These are phyloP conservation scores for Oscheius sp. DNA, from an alignment of 2,888 invertebrate genomes.

Conservation along the genomic window DNA sequence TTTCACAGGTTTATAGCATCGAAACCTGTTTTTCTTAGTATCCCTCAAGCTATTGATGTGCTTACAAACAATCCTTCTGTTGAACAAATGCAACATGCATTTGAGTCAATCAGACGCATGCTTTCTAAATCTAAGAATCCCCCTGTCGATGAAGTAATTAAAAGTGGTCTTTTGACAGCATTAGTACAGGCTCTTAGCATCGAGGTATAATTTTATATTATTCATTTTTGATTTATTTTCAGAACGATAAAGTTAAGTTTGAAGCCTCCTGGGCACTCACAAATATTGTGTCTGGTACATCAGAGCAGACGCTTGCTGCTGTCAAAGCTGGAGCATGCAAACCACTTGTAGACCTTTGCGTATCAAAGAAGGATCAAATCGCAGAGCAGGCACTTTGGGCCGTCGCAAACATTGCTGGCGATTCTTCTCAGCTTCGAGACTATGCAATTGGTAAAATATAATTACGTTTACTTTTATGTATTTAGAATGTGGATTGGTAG, in stretches of 20 bases:
- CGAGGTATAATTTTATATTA: constrained; percentile 35
- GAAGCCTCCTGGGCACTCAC: constrained; percentile 97
- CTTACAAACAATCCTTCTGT: constrained; percentile 53
- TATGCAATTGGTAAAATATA: constrained; percentile 83
- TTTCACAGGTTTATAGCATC: background rate
- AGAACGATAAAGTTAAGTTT: constrained; percentile 77
- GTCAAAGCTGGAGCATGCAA: constrained; percentile 82
- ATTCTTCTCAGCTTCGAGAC: constrained; percentile 79
- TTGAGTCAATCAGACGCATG: constrained; percentile 78
- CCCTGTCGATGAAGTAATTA: constrained; percentile 86
- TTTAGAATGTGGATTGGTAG: constrained; percentile 87
- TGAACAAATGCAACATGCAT: constrained; percentile 57
- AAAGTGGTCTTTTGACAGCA: constrained; percentile 83
- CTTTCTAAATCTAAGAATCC: constrained; percentile 88
- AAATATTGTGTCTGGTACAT: constrained; percentile 86
- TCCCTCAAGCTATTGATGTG: constrained; percentile 51
- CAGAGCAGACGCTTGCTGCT: constrained; percentile 83
- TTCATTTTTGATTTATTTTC: constrained; percentile 27
- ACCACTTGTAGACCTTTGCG: constrained; percentile 80
- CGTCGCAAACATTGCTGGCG: constrained; percentile 93
- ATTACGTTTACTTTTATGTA: too few relatives aligned
- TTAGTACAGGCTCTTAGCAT: constrained; percentile 80
- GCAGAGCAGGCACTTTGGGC: constrained; percentile 86
- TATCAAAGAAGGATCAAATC: constrained; percentile 78
- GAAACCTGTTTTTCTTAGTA: constrained; percentile 29